These are phyloP conservation scores for Brenthis ino DNA, from an alignment of 2,888 invertebrate genomes.

Conservation along the genomic window DNA sequence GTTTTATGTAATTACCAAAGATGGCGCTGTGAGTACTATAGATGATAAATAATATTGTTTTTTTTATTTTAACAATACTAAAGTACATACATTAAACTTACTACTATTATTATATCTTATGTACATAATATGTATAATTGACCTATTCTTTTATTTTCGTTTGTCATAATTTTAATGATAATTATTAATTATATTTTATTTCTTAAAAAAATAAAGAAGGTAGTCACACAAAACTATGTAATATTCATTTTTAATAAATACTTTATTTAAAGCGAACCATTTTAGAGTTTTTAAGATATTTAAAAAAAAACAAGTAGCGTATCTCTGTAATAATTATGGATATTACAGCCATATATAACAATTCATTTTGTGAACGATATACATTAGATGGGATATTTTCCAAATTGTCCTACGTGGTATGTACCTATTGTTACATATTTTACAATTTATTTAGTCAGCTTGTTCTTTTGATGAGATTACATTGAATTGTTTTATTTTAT, in stretches of 20 bases:
- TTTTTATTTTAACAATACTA: neutral
- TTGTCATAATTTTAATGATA: neutral
- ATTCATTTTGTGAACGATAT: constrained; percentile 4
- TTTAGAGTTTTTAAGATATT: neutral
- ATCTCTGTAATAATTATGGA: constrained; percentile 22
- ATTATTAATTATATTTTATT: neutral
- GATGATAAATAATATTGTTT: neutral
- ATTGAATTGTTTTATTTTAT: constrained; percentile 1
- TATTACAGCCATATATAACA: constrained; percentile 20
- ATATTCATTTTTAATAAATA: neutral
- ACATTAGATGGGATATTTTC: constrained; percentile 20
- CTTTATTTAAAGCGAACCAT: neutral
- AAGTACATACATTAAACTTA: no score
- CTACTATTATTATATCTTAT: neutral
- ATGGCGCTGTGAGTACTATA: neutral
- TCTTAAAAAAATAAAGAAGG: neutral
- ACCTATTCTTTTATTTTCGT: neutral
- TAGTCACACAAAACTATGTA: constrained; percentile 10
- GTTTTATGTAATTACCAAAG: neutral
- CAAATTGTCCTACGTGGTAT: constrained; percentile 15
- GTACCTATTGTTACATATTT: constrained; percentile 4
- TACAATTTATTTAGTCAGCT: constrained; percentile 8
- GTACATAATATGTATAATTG: neutral
- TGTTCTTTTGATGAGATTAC: neutral
- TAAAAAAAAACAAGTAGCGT: neutral